These are phyloP conservation scores for Zoanthus sociatus DNA, from an alignment of 92 coral and sea anemone species.

Conservation along the genomic window DNA sequence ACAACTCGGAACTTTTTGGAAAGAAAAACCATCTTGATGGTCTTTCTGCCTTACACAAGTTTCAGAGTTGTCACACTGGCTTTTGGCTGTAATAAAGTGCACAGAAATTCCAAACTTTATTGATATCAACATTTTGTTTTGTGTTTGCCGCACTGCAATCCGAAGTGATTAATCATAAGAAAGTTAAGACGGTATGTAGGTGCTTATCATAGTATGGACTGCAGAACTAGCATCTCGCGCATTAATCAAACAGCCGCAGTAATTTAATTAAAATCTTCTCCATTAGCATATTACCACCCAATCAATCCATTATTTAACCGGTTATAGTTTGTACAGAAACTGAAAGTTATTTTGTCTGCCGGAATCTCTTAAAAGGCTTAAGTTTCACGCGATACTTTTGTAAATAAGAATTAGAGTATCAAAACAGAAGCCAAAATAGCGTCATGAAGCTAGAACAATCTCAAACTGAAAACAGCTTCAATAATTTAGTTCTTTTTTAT, in stretches of 20 bases:
- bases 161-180: constrained; percentile 32
- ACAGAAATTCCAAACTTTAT: not conserved
- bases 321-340: no score
- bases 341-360: no score
- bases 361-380: no score
- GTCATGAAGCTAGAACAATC: no score
- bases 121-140: constrained; percentile 15
- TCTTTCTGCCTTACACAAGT: not conserved
- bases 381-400: no score
- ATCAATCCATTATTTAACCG: not conserved
- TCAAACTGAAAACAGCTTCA: no score
- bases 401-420: no score
- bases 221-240: not conserved
- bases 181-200: constrained; percentile 13
- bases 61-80: not conserved
- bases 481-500: no score
- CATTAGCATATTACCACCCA: constrained; percentile 44
- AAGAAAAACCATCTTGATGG: not conserved
- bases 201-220: not conserved
- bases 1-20: not conserved
- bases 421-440: no score
- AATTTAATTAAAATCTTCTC: constrained; percentile 31
- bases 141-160: constrained; percentile 26
- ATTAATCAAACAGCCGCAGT: constrained; percentile 32
- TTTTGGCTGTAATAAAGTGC: not conserved